Percentiles rank a stretch among this genome's conserved stretches.
These are phyloP conservation scores for Mechanitis messenoides DNA, from an alignment of 2,888 invertebrate species.

Conservation along the genomic window DNA sequence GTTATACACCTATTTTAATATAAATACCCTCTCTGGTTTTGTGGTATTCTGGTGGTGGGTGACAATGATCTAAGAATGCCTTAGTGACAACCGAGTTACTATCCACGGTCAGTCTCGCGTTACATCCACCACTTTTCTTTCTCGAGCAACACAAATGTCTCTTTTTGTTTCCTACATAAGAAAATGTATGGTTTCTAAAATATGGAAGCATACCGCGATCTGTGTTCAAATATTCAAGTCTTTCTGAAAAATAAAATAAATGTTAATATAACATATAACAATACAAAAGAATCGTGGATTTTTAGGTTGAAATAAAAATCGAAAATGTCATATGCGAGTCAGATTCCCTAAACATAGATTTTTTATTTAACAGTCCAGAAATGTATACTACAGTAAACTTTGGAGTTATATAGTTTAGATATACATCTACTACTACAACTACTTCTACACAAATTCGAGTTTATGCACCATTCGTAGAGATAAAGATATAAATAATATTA, in stretches of 20 bases:
- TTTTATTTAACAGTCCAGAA: too few species aligned
- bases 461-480: too few species aligned
- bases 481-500: too few species aligned
- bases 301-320: too few species aligned
- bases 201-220: constrained; percentile 4
- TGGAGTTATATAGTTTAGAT: too few species aligned
- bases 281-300: too few species aligned
- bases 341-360: too few species aligned
- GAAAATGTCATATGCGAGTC: too few species aligned
- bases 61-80: constrained; percentile 32
- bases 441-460: too few species aligned
- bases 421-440: too few species aligned
- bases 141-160: constrained; percentile 40
- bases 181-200: constrained; percentile 16
- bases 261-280: neutral
- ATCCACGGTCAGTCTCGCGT: constrained; percentile 35
- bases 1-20: constrained; percentile 13
- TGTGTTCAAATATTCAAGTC: constrained; percentile 9
- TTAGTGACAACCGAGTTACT: constrained; percentile 24
- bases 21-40: constrained; percentile 20
- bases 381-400: too few species aligned
- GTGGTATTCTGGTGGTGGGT: constrained; percentile 32
- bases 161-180: constrained; percentile 24
- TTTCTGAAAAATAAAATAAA: constrained; percentile 8
- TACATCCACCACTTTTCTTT: constrained; percentile 29